Evolutionary conservation across 1,140 invertebrate genomes (phyloP).

Genomic region (Pantala flavescens): DNA sequence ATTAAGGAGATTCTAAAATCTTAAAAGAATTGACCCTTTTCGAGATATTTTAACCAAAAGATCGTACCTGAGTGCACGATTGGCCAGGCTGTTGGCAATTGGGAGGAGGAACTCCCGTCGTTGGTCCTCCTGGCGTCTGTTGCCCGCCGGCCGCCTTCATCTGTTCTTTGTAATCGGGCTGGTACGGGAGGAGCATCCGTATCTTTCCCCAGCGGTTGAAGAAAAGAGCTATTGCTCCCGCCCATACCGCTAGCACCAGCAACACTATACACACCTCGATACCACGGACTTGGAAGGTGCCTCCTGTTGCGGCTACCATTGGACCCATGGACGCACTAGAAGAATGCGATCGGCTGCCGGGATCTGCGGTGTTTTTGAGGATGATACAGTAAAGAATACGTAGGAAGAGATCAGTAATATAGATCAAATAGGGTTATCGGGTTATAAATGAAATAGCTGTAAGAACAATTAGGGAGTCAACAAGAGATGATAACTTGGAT

Average conservation of each 20-base stretch:
- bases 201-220: slow-evolving; percentile 91
- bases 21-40: too few species aligned
- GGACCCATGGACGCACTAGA: neutral
- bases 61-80: neutral
- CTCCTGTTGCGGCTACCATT: slow-evolving; percentile 12
- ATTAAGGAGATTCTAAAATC: too few species aligned
- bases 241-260: slow-evolving; percentile 75
- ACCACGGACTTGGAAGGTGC: slow-evolving; percentile 54
- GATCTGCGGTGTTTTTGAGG: too few species aligned
- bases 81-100: neutral
- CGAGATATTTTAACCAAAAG: too few species aligned
- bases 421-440: too few species aligned
- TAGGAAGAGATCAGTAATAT: too few species aligned
- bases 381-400: too few species aligned
- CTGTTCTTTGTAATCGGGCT: slow-evolving; percentile 78
- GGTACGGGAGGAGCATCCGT: slow-evolving; percentile 81
- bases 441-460: too few species aligned
- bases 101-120: slow-evolving; percentile 24
- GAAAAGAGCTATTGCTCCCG: slow-evolving; percentile 75
- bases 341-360: too few species aligned
- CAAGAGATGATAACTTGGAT: too few species aligned
- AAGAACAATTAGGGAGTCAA: too few species aligned
- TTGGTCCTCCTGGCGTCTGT: slow-evolving; percentile 48
- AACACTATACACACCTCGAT: slow-evolving; percentile 81
- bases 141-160: slow-evolving; percentile 68